Conservation (phyloP, 2,113 vertebrate species). For the Fukomys damarensis region DNA sequence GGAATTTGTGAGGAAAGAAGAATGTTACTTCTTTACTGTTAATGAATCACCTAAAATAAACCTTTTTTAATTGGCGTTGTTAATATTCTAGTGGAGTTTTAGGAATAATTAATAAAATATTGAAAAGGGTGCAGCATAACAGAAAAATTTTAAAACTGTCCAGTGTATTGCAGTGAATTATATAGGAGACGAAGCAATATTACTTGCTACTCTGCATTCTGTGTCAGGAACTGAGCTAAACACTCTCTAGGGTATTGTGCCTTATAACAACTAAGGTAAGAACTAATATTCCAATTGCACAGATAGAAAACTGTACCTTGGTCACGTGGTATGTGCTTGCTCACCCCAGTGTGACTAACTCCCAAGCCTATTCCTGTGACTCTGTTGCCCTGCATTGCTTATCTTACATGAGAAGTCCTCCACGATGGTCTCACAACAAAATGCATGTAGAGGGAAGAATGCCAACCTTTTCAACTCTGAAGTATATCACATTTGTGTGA, state of each 20-base stretch:
- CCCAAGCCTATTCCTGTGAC: too few relatives aligned
- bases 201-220: neutral
- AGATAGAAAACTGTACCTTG: neutral
- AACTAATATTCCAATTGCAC: neutral
- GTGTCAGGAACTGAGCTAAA: neutral
- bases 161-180: neutral
- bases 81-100: neutral
- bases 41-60: constrained; percentile 27
- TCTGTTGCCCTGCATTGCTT: neutral
- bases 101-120: constrained; percentile 12
- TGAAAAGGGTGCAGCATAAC: neutral
- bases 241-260: neutral
- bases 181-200: neutral
- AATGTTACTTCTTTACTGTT: neutral
- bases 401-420: neutral
- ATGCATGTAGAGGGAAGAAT: neutral
- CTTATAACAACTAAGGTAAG: neutral
- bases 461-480: neutral
- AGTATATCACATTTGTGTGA: neutral
- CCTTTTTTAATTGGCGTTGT: neutral
- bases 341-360: neutral
- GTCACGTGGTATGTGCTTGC: neutral
- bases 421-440: neutral
- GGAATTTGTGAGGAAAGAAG: neutral
- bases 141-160: neutral